Conservation (phyloP, 2,888 invertebrate species). For the Erpobdella octoculata region DNA sequence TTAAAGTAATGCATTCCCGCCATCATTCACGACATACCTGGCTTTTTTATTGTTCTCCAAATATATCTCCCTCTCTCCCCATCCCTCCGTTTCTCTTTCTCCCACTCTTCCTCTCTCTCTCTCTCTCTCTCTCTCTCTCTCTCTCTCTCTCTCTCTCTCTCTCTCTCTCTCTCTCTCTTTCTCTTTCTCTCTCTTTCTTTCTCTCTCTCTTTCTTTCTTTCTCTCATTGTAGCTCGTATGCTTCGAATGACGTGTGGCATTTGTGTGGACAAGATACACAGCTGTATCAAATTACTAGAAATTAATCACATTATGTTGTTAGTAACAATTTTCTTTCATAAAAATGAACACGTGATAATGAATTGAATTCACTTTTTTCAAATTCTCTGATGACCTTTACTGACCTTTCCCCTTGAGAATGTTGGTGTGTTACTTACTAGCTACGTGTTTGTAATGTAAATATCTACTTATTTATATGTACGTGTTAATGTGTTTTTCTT, state of each 20-base stretch:
- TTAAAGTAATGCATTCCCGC: too few species aligned
- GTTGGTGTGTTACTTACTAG: background rate
- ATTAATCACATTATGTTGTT: too few species aligned
- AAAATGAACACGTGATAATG: too few species aligned
- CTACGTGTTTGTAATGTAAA: background rate
- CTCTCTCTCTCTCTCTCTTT: background rate
- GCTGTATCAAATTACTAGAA: too few species aligned
- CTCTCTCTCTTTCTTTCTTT: slow-evolving; percentile 1
- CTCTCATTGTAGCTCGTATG: background rate
- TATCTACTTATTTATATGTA: too few species aligned
- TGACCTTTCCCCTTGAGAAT: background rate
- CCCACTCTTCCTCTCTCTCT: background rate
- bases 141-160: background rate
- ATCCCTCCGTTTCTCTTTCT: background rate
- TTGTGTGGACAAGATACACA: too few species aligned
- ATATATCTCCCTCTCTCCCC: background rate
- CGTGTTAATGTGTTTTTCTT: too few species aligned
- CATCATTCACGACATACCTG: too few species aligned
- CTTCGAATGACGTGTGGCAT: too few species aligned
- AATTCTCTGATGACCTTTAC: too few species aligned
- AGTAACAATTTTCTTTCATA: too few species aligned
- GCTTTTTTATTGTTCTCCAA: background rate
- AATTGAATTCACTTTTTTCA: background rate
- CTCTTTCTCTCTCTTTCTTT: slow-evolving; percentile 1
- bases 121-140: background rate